Base-by-base conservation (phyloP, 1,140 invertebrate genomes). In the Brachystomella parvula region DNA sequence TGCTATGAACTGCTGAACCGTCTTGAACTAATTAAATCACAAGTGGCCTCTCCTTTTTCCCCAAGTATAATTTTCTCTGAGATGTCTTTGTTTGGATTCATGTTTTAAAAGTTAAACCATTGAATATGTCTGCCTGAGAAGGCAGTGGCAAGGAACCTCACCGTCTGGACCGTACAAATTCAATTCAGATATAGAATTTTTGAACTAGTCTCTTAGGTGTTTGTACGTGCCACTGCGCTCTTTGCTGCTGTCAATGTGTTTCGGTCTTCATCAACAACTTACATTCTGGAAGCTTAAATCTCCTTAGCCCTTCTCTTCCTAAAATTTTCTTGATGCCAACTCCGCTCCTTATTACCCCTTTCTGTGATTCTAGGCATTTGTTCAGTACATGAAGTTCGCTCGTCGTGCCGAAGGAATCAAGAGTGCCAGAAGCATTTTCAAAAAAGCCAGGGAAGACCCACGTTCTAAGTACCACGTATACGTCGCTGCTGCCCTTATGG, bases 301-400 rank as follows among this genome's bases (percentile, higher is more conserved):
- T n/a, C n/a, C n/a, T n/a, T n/a, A n/a, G n/a, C n/a, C n/a, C n/a
- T n/a, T n/a, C n/a, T n/a, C n/a, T n/a, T n/a, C n/a, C n/a, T n/a
- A n/a, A n/a, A n/a, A n/a, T n/a, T n/a, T n/a, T n/a, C n/a, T n/a
- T n/a, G n/a, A n/a, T n/a, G n/a, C n/a, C n/a, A n/a, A n/a, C n/a
- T n/a, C n/a, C n/a, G n/a, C n/a, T n/a, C n/a, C n/a, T n/a, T n/a
- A n/a, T n/a, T n/a, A n/a, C n/a, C n/a, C n/a, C n/a, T n/a, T n/a
- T n/a, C n/a, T n/a, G n/a, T n/a, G n/a, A 44, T 79, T 79, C 26
- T 71, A 90, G 90, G 89, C 91, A 0, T 99, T 95, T 76, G 90
- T 99, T 47, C 96, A 99, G 76, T 97, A 98, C 75, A 98, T 99
- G 95, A 97, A 97, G 81, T 99, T 99, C 79, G 89, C 92, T 0